Conservation (phyloP, 2,113 vertebrate genomes). For the Noturus placidus region DNA sequence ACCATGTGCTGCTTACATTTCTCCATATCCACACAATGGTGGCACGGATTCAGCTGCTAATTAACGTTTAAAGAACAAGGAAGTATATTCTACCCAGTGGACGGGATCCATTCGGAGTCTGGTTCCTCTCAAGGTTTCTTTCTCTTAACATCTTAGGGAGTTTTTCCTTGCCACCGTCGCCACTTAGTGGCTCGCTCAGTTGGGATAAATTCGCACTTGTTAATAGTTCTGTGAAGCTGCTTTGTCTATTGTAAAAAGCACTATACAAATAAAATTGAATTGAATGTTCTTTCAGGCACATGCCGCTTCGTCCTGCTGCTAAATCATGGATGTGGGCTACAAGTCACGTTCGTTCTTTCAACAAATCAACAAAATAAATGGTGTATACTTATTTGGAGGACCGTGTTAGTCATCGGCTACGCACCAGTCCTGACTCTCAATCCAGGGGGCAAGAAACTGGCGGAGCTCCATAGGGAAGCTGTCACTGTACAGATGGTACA, state of each 20-base stretch:
- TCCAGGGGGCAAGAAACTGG: constrained; percentile 96
- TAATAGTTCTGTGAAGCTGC: no score
- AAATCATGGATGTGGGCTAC: neutral
- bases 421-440: constrained; percentile 98
- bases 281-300: no score
- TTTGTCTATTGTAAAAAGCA: no score
- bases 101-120: no score
- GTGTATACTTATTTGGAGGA: neutral
- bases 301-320: neutral
- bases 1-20: neutral
- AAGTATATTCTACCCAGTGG: neutral
- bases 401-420: constrained; percentile 29
- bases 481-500: constrained; percentile 97
- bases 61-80: constrained; percentile 15
- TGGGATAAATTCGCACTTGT: no score
- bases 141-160: no score
- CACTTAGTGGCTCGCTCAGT: no score
- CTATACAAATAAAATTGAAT: no score
- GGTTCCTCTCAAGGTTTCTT: no score
- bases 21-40: neutral
- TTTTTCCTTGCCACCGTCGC: no score
- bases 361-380: neutral
- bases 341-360: neutral
- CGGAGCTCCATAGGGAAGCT: constrained; percentile 98
- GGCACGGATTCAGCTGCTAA: neutral